A percentile compares a stretch with the other conserved stretches of the same genome.
Evolutionary conservation across 2,888 invertebrate species (phyloP).

Genomic region (Sarcophaga rosellei): DNA sequence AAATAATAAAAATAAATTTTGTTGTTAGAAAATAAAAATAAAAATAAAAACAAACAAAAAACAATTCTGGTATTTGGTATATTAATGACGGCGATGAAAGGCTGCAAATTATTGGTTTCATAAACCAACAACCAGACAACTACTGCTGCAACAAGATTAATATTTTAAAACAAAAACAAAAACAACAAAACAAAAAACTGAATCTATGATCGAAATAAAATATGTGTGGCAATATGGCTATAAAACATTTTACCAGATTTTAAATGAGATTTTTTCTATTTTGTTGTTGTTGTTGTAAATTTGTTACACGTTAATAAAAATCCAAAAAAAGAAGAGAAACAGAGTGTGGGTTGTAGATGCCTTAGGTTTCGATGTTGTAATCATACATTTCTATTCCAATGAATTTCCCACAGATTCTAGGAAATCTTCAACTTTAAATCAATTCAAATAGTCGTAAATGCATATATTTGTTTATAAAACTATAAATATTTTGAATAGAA

Average conservation of each 20-base stretch:
- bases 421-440: slow-evolving; percentile 23
- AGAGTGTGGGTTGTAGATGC: not conserved
- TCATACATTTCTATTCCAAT: not conserved
- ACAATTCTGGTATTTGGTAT: too few species aligned
- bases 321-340: not conserved
- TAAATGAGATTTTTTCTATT: slow-evolving; percentile 21
- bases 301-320: not conserved
- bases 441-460: not conserved
- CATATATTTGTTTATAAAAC: not conserved
- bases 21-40: not conserved
- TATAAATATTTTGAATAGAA: not conserved
- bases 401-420: slow-evolving; percentile 36
- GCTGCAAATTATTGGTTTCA: slow-evolving; percentile 25
- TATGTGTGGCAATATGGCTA: slow-evolving; percentile 52
- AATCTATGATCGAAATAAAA: slow-evolving; percentile 20
- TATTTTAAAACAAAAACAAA: not conserved
- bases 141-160: too few species aligned
- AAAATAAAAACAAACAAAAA: slow-evolving; percentile 1
- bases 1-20: slow-evolving; percentile 32
- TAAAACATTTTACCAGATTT: slow-evolving; percentile 46
- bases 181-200: not conserved
- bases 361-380: not conserved
- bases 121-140: not conserved
- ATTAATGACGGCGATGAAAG: slow-evolving; percentile 53
- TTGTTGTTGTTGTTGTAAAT: not conserved